Evolutionary conservation across 2,113 vertebrate species (phyloP), one percentile per base, ranked within the genome.

Genomic region (rabbit (Oryctolagus cuniculus)): DNA sequence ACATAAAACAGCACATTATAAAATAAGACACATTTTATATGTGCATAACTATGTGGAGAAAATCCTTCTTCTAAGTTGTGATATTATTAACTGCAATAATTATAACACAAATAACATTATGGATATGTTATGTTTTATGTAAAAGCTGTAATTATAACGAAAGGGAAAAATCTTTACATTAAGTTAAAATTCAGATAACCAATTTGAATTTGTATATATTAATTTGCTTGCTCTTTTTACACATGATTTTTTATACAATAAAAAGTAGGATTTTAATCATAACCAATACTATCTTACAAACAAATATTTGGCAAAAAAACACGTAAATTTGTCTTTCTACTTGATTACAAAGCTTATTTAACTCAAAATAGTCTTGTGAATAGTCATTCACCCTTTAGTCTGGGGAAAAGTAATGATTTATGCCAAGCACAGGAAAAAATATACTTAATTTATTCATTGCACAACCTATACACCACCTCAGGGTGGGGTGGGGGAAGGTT

Each of bases 401-500:
- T 21, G 83, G 69, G 69, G 80, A 95, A 95, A 95, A 93, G 85
- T 87, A 96, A 96, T 97, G 97, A 97, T 96, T 97, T 97, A 97
- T 97, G 92, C 82, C 95, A 95, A 89, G 78, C 78, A 92, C 70
- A 90, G 90, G 90, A 79, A 95, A 93, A 96, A 93, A 95, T 96
- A 95, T 80, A 96, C 88, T 97, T 97, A 97, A 97, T 97, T 97
- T 96, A 97, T 97, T 97, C 97, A 97, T 87, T 95, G 88, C 93
- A 93, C 90, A 93, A 97, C 96, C 96, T 96, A 97, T 97, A 90
- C 29, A 93, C 73, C 92, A 97, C 96, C 95, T 96, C 88, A 64
- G 82, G 96, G 85, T 92, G 82, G 94, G 96, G 88, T 70, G 70
- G 89, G 74, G 31, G 92, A 51, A 90, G 19, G 63, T 82, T 97